Evolutionary conservation across 2,113 vertebrate genomes (phyloP).

Genomic region (Calidris pygmaea): DNA sequence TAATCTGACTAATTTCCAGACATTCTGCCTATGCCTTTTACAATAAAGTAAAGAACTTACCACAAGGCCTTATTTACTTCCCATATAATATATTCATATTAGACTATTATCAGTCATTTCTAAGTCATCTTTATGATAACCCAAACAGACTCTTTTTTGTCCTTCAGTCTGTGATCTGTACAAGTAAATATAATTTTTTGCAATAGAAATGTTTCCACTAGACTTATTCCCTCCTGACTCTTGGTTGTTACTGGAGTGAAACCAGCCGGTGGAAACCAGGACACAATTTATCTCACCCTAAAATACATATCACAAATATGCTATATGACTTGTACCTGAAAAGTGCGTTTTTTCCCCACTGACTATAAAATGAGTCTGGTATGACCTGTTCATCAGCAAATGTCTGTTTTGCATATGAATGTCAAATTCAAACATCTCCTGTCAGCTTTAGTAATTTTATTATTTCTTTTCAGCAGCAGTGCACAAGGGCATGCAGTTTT

Average conservation of each 20-base stretch:
- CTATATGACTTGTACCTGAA: neutral
- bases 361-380: neutral
- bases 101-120: neutral
- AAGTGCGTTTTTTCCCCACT: neutral
- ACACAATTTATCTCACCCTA: neutral
- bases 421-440: neutral
- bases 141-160: neutral
- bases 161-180: neutral
- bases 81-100: neutral
- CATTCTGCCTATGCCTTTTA: neutral
- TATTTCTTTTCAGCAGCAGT: neutral
- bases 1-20: neutral
- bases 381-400: neutral
- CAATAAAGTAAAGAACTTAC: neutral
- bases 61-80: neutral
- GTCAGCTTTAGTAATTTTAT: neutral
- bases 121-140: neutral
- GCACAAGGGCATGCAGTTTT: neutral
- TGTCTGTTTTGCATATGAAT: neutral
- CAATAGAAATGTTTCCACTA: neutral
- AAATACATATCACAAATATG: neutral
- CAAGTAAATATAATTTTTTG: neutral
- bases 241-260: neutral
- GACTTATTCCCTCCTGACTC: neutral
- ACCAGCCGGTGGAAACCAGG: neutral